These are phyloP conservation scores for Athalia rosae DNA, from an alignment of 2,888 invertebrate genomes.

Conservation along the genomic window DNA sequence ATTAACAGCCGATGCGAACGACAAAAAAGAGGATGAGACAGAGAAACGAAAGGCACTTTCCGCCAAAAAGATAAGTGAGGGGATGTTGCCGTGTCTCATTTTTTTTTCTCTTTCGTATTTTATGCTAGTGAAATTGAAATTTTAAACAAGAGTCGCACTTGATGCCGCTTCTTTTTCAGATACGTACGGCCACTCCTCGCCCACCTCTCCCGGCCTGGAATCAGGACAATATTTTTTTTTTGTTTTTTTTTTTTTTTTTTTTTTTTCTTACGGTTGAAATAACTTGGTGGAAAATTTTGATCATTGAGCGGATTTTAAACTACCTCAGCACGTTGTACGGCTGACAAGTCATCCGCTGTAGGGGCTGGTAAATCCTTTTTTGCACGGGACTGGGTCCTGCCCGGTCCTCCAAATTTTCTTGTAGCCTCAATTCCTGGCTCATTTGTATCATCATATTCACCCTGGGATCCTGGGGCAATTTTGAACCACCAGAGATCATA, in stretches of 20 bases:
- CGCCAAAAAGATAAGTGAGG: no score
- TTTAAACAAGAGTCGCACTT: conserved; percentile 44
- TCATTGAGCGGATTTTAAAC: conserved; percentile 18
- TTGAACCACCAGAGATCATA: not conserved
- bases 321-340: conserved; percentile 62
- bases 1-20: no score
- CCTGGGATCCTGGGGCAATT: conserved; percentile 48
- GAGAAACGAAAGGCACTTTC: no score
- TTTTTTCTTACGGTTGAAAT: not conserved
- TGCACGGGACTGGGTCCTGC: conserved; percentile 58
- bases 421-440: conserved; percentile 43
- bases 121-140: not conserved
- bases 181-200: conserved; percentile 39
- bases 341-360: conserved; percentile 66
- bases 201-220: conserved; percentile 41
- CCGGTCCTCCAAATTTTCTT: conserved; percentile 35
- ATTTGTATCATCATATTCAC: conserved; percentile 50
- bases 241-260: not conserved
- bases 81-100: not conserved
- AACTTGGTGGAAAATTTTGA: not conserved
- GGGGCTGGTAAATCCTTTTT: conserved; percentile 64
- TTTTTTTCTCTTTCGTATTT: not conserved
- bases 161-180: conserved; percentile 44
- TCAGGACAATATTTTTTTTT: not conserved
- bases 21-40: no score